Conservation (phyloP, 2,797 vertebrate species). For the Semotilus atromaculatus region DNA sequence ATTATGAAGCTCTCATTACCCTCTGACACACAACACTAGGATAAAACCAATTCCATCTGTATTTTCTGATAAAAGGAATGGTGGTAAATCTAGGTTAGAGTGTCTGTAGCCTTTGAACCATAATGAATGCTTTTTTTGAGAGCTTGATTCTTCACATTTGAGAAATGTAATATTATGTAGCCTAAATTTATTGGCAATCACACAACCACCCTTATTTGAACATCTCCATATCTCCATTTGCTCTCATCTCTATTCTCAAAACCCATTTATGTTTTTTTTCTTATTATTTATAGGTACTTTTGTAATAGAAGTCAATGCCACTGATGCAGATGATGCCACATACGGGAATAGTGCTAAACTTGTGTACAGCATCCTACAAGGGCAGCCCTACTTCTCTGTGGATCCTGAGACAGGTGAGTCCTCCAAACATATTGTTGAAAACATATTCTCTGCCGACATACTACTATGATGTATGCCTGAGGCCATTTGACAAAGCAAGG, state of each 20-base stretch:
- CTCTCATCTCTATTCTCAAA: background rate
- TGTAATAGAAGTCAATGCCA: conserved; percentile 85
- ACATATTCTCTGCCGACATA: conserved; percentile 27
- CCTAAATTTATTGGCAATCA: background rate
- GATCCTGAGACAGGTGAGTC: conserved; percentile 84
- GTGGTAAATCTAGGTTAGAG: conserved; percentile 40
- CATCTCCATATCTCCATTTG: background rate
- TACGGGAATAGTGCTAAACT: conserved; percentile 88
- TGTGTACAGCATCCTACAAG: conserved; percentile 86
- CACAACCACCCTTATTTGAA: background rate
- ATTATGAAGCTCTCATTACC: conserved; percentile 28
- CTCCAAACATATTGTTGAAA: conserved; percentile 43
- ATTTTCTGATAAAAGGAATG: conserved; percentile 38
- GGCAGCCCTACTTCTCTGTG: conserved; percentile 87
- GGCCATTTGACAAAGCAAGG: conserved; percentile 15
- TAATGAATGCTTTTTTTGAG: conserved; percentile 13
- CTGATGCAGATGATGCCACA: conserved; percentile 84
- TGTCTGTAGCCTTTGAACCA: background rate
- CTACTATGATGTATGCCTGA: background rate
- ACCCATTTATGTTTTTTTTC: background rate
- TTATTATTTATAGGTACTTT: conserved; percentile 75
- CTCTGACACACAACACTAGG: conserved; percentile 28
- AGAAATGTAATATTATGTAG: background rate
- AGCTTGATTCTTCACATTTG: background rate
- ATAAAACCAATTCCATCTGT: conserved; percentile 41